A percentile compares a stretch with the other conserved stretches of the same genome.
Conservation (phyloP, 2,888 invertebrate genomes). For the Lamellibrachia satsuma region DNA sequence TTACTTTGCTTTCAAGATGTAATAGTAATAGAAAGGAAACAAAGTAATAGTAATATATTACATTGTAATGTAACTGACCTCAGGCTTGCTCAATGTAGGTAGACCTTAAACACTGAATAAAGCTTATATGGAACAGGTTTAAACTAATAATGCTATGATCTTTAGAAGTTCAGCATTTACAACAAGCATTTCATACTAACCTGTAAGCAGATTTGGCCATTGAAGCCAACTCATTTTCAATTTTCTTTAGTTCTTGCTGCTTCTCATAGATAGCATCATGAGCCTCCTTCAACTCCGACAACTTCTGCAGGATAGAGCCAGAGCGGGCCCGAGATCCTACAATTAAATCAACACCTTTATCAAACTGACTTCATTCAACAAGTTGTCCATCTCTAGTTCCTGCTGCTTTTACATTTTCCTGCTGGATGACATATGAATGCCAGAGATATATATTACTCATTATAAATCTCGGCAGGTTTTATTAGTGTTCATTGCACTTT, state of each 20-base stretch:
- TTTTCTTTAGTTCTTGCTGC: conserved; percentile 58
- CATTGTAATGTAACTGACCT: no score
- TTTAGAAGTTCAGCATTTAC: neutral
- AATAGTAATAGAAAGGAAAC: no score
- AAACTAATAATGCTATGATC: neutral
- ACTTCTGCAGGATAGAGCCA: conserved; percentile 65
- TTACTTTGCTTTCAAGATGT: no score
- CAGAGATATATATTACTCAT: neutral
- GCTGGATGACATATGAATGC: neutral
- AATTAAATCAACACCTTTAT: neutral
- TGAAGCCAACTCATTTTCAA: conserved; percentile 67
- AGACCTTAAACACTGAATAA: neutral
- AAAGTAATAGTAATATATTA: no score
- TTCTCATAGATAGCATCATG: conserved; percentile 51
- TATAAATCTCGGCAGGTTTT: no score
- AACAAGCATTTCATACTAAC: conserved; percentile 46
- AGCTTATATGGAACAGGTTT: neutral
- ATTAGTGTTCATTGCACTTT: no score
- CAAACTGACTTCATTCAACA: neutral
- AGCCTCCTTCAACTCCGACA: conserved; percentile 69
- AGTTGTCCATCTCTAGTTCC: neutral
- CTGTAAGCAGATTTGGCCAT: conserved; percentile 66
- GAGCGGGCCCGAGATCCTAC: conserved; percentile 60
- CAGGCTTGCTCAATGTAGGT: neutral
- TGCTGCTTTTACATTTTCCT: neutral